Conservation (phyloP, 1,140 invertebrate species). For the Plectus sambesii region DNA sequence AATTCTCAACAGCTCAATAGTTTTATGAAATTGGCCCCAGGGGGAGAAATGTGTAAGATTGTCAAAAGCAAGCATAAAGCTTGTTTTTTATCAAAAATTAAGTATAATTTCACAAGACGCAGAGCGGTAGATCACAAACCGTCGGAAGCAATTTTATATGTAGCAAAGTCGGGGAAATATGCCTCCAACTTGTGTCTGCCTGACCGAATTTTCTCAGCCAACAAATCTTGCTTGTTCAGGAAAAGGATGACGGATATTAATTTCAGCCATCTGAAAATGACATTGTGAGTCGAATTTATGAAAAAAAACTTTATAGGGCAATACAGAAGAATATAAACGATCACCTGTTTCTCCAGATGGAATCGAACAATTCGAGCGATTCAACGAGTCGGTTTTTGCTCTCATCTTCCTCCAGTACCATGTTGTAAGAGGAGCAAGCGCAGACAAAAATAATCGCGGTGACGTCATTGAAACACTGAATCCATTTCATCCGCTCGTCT, state of each 20-base stretch:
- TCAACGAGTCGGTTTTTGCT: constrained; percentile 89
- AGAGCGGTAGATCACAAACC: too few species aligned
- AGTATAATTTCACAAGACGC: too few species aligned
- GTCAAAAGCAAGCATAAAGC: too few species aligned
- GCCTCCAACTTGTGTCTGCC: constrained; percentile 87
- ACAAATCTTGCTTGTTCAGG: constrained; percentile 85
- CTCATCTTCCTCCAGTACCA: constrained; percentile 84
- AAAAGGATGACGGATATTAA: constrained; percentile 98
- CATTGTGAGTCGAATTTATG: too few species aligned
- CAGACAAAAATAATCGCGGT: constrained; percentile 98
- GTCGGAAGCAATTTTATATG: too few species aligned
- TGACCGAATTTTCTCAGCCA: constrained; percentile 87
- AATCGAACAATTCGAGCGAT: constrained; percentile 92
- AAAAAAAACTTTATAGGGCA: too few species aligned
- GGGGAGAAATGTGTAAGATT: too few species aligned
- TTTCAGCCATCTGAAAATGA: constrained; percentile 81
- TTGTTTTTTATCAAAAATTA: too few species aligned
- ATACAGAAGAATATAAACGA: too few species aligned
- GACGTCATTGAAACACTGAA: constrained; percentile 98
- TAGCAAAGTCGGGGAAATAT: constrained; percentile 87
- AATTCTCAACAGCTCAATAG: too few species aligned
- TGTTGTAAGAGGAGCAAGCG: constrained; percentile 94
- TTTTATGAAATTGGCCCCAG: too few species aligned
- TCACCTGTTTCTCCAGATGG: constrained; percentile 97
- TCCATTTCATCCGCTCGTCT: constrained; percentile 95